phyloP scores from a whole-genome alignment of 2,888 invertebrate species.

The Lasius platythorax region DNA sequence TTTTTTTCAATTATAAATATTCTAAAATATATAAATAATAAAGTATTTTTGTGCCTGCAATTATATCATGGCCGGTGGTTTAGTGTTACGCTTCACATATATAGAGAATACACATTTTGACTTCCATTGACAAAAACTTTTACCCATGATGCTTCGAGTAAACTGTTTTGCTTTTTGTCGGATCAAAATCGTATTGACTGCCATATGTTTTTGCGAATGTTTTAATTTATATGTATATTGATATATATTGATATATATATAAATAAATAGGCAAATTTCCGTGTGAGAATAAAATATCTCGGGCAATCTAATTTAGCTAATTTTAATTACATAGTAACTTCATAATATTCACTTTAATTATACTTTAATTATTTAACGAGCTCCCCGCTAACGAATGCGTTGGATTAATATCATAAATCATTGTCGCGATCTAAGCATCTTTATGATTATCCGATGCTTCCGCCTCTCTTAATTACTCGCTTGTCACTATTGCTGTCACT shows the following conservation, averaged over 20 bases:
- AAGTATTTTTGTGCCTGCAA: neutral
- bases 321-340: conserved; percentile 3
- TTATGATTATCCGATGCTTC: neutral
- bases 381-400: neutral
- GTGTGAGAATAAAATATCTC: neutral
- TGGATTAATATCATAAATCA: conserved; percentile 39
- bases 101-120: conserved; percentile 6
- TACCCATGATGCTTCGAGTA: neutral
- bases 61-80: neutral
- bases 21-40: neutral
- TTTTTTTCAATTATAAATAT: neutral
- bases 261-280: neutral
- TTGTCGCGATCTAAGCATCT: conserved; percentile 6
- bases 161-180: neutral
- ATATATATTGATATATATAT: neutral
- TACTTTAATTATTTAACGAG: conserved; percentile 19
- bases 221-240: neutral
- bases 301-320: neutral
- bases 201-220: neutral
- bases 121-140: neutral
- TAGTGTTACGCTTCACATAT: neutral
- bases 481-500: neutral
- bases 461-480: conserved; percentile 36
- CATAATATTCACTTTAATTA: conserved; percentile 18
- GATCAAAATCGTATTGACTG: neutral